Evolutionary conservation across 2,797 vertebrate species (phyloP).

Genomic region (Eulemur coronatus): DNA sequence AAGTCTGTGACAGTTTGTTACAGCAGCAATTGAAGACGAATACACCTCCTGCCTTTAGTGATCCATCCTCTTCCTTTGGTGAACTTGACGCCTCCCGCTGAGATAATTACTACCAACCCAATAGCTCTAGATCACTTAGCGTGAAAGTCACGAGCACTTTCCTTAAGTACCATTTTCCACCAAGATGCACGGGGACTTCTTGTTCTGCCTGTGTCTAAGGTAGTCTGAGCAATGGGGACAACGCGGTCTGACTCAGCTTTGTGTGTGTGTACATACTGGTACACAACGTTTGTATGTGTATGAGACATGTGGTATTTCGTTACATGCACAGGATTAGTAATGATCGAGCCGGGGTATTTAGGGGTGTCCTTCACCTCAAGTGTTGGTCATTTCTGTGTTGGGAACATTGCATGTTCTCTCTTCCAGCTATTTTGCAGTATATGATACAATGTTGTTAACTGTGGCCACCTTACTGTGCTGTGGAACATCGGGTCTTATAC

Average conservation of each 20-base stretch:
- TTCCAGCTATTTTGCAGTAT: not conserved
- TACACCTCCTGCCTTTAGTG: not conserved
- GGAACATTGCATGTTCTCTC: not conserved
- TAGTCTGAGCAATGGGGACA: not conserved
- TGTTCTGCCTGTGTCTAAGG: not conserved
- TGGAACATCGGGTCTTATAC: not conserved
- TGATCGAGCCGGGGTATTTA: not conserved
- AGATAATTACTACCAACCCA: not conserved
- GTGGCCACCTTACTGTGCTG: not conserved
- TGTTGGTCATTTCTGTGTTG: not conserved
- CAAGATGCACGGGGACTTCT: not conserved
- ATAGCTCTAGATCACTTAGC: not conserved
- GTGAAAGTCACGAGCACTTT: not conserved
- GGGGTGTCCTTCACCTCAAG: not conserved
- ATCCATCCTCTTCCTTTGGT: not conserved
- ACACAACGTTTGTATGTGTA: not conserved
- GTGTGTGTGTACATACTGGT: too few species aligned
- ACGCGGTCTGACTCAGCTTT: not conserved
- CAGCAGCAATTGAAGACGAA: not conserved
- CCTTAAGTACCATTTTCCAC: not conserved
- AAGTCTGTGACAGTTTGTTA: not conserved
- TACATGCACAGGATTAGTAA: not conserved
- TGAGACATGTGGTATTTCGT: not conserved
- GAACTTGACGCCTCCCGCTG: not conserved
- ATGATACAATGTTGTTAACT: not conserved